Base-by-base conservation (phyloP, 2,113 vertebrate genomes). In the Herpailurus yagouaroundi region DNA sequence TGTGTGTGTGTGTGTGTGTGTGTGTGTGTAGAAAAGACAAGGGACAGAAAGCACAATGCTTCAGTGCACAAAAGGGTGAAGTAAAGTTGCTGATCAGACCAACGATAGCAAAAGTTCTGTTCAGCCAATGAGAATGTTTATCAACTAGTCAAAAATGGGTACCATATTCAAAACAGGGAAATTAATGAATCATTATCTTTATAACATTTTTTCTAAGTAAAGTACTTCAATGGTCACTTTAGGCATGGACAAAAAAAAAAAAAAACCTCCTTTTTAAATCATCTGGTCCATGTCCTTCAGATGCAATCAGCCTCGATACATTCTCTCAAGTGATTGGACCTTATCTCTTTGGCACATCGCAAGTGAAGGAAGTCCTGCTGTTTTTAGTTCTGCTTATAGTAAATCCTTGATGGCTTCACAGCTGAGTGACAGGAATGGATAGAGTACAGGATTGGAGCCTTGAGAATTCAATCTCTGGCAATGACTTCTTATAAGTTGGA, bases 301-400 rank as follows among this genome's bases (percentile, higher is more conserved):
- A 95, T 84, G 55, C 66, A 96, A 97, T 97, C 93, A 97, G 50
- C 52, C 5, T 95, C 79, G 69, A 95, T 97, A 55, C 74, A 89
- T 93, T 94, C 41, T 95, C 52, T 95, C 91, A 93, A 96, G 89
- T 97, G 96, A 97, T 41, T 97, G 93, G 86, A 80, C 52, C 55
- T 94, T 97, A 97, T 97, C 91, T 93, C 66, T 95, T 91, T 93
- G 73, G 55, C 73, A 91, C 33, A 98, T 95, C 82, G 92, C 83
- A 95, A 93, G 68, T 89, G 63, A 97, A 97, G 91, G 77, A 93
- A 38, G 63, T 82, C 94, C 89, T 97, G 86, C 91, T 97, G 93
- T 83, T 96, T 97, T 98, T 71, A 95, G 52, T 93, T 97, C 89
- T 97, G 79, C 96, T 97, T 93, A 94, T 82, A 93, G 85, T 93